Percentiles rank a stretch among this genome's conserved stretches.
These are phyloP conservation scores for Parasteatoda tepidariorum DNA, from an alignment of 1,140 invertebrate genomes.

Conservation along the genomic window DNA sequence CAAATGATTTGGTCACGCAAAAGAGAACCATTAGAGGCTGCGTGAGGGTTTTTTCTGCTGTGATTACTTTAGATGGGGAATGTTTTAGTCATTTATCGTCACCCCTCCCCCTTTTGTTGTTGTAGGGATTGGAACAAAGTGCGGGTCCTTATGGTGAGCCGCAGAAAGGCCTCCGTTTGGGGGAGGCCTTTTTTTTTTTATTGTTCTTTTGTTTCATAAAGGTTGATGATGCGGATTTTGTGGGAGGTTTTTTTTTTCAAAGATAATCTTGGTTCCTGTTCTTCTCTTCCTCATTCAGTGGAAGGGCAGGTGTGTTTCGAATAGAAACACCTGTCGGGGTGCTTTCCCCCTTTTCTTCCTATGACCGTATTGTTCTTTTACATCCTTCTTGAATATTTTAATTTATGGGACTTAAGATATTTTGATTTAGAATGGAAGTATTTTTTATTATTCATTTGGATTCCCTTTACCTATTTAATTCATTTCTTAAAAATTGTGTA, in stretches of 20 bases:
- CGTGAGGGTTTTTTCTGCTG: background rate
- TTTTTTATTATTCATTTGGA: no score
- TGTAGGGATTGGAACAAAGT: background rate
- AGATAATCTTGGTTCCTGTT: slow-evolving; percentile 16
- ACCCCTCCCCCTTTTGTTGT: background rate
- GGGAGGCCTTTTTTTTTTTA: background rate
- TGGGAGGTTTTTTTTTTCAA: background rate
- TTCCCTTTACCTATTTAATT: no score
- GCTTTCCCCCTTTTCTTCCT: background rate
- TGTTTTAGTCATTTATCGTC: background rate
- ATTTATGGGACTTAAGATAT: no score
- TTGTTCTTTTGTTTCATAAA: background rate
- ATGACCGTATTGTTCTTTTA: no score
- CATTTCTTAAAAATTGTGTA: no score
- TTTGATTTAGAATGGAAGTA: no score
- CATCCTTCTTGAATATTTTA: no score
- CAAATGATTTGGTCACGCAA: background rate
- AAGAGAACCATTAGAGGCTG: slow-evolving; percentile 28
- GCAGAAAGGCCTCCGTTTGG: slow-evolving; percentile 33
- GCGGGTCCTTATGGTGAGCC: slow-evolving; percentile 38
- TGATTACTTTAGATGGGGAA: background rate
- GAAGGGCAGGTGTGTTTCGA: slow-evolving; percentile 31
- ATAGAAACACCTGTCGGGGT: slow-evolving; percentile 46
- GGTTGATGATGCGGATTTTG: slow-evolving; percentile 6
- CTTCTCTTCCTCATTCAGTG: background rate